phyloP scores from a whole-genome alignment of 2,113 vertebrate species.

The Ictidomys tridecemlineatus region DNA sequence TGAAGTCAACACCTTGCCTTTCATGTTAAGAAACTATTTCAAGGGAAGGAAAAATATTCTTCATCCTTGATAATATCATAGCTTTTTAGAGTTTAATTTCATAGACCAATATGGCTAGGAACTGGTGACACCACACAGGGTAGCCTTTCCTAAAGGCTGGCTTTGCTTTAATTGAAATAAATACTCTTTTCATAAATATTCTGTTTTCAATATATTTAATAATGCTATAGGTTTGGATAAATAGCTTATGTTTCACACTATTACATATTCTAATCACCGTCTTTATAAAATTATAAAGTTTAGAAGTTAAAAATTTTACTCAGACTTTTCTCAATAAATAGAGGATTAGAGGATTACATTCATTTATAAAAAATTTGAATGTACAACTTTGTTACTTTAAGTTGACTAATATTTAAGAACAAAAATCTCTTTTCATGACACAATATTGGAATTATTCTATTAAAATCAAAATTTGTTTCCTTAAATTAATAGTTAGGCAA shows the following conservation, averaged over 20 bases:
- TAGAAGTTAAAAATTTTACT: background rate
- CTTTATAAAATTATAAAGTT: background rate
- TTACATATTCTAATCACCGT: background rate
- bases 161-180: background rate
- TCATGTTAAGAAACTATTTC: background rate
- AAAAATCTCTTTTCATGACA: background rate
- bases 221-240: background rate
- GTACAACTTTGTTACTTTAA: background rate
- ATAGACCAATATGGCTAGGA: background rate
- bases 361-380: background rate
- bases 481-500: slow-evolving; percentile 23
- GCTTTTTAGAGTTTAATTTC: background rate
- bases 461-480: background rate
- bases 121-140: background rate
- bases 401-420: background rate
- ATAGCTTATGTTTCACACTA: background rate
- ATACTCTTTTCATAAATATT: background rate
- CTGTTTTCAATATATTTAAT: background rate
- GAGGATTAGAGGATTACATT: background rate
- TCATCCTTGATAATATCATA: background rate
- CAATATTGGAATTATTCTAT: background rate
- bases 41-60: background rate
- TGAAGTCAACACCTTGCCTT: background rate
- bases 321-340: background rate
- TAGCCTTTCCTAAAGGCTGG: background rate